A percentile compares a stretch with the other conserved stretches of the same genome.
Conservation (phyloP, 2,113 vertebrate species). For the Chionis minor region DNA sequence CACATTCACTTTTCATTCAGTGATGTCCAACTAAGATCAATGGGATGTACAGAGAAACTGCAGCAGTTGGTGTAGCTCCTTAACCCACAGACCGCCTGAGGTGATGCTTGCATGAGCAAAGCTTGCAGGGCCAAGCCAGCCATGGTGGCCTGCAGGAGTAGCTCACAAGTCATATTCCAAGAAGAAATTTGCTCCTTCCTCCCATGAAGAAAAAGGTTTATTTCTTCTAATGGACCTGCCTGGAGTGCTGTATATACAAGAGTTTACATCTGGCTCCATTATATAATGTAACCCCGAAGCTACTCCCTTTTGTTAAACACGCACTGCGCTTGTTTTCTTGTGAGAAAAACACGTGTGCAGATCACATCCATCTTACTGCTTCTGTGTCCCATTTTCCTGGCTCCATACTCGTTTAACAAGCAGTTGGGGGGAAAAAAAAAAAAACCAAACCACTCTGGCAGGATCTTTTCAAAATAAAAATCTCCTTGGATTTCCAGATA, state of each 20-base stretch:
- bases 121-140: background rate
- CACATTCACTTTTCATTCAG: background rate
- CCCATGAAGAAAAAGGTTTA: background rate
- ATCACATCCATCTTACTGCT: background rate
- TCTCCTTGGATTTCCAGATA: background rate
- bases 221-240: background rate
- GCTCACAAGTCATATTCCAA: background rate
- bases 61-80: background rate
- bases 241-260: background rate
- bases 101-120: rapidly evolving
- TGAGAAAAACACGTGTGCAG: background rate
- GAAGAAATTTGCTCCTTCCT: background rate
- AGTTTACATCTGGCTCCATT: background rate
- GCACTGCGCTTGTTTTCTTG: background rate
- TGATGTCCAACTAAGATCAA: background rate
- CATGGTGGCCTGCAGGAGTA: background rate
- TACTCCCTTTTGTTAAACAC: constrained; percentile 10
- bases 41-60: background rate
- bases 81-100: background rate
- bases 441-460: background rate
- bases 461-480: constrained; percentile 44
- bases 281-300: background rate
- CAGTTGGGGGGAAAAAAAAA: background rate
- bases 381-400: constrained; percentile 33
- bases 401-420: background rate